These are phyloP conservation scores for Andrena marginata DNA, from an alignment of 2,888 invertebrate genomes.

Conservation along the genomic window DNA sequence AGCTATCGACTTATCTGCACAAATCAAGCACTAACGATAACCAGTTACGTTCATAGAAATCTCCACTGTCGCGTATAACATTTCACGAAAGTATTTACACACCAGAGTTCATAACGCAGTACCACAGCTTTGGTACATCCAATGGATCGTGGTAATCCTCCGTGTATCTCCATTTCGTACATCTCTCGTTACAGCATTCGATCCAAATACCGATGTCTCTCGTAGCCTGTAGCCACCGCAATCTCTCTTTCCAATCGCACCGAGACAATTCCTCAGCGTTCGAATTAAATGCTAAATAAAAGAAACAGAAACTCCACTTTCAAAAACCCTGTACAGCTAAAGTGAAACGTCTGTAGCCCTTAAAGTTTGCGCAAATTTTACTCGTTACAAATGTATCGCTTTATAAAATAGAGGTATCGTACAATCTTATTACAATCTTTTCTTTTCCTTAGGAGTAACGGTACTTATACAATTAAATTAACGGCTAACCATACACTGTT, in stretches of 20 bases:
- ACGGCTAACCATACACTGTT: slow-evolving; percentile 58
- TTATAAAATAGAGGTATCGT: slow-evolving; percentile 56
- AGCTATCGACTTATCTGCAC: slow-evolving; percentile 85
- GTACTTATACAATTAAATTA: slow-evolving; percentile 51
- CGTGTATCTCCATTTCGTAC: slow-evolving; percentile 87
- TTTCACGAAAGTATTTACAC: not conserved
- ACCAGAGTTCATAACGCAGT: slow-evolving; percentile 88
- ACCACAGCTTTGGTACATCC: slow-evolving; percentile 88
- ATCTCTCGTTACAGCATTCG: slow-evolving; percentile 86
- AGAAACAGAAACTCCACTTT: not conserved
- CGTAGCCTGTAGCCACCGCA: slow-evolving; percentile 85
- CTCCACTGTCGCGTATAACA: too few species aligned
- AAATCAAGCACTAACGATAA: slow-evolving; percentile 5
- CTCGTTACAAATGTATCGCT: slow-evolving; percentile 36
- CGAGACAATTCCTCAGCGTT: slow-evolving; percentile 1
- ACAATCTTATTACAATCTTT: slow-evolving; percentile 54
- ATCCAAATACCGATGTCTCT: slow-evolving; percentile 87
- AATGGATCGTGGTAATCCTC: slow-evolving; percentile 87
- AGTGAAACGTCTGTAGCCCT: not conserved
- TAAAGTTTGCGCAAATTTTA: slow-evolving; percentile 47
- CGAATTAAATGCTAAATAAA: slow-evolving; percentile 35
- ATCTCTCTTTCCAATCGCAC: slow-evolving; percentile 18
- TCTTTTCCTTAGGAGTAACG: slow-evolving; percentile 39
- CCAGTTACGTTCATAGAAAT: not conserved
- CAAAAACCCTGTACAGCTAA: not conserved